Evolutionary conservation across 2,113 vertebrate species (phyloP), one percentile per base, ranked within the genome.

Genomic region (Alces alces): DNA sequence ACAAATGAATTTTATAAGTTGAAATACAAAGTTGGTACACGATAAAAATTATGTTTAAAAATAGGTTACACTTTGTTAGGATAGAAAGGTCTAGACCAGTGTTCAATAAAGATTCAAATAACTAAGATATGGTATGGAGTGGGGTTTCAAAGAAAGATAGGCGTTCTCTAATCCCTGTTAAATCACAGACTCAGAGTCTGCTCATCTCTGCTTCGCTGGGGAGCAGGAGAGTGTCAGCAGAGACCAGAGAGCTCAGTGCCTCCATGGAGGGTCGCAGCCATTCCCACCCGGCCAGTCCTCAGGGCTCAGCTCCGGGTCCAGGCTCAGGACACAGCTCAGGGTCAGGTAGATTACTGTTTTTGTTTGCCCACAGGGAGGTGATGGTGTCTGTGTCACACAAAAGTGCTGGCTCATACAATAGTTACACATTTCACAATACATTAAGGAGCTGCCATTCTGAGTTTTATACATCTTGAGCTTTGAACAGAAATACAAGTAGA

Each of bases 51-150:
- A 13, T 16, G 23, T 16, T 79, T 60, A n/a, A 79, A 36, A 82
- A n/a, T 39, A 80, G 17, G 36, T 73, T 43, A 73, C 36, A 73
- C 19, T 27, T n/a, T 45, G 6, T 55, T 54, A 27, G 13, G 84
- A 55, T 21, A n/a, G 17, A 36, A 66, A 45, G 30, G 73, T 27
- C 7, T 12, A 14, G 54, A 33, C 21, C 19, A 16, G 9, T 33
- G 19, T 55, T 70, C 30, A 52, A 5, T 80, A 66, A 80, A 64
- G 36, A 7, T 21, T 87, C 45, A 60, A 64, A 80, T 19, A 14
- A 33, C 47, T 14, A 6, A 23, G 57, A 54, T 47, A 30, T 0
- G 27, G 3, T 21, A 16, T 14, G 21, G 36, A 45, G 17, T 33
- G 12, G 21, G 27, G 45, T 21, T 25, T 61, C 27, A 33, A 15